Evolutionary conservation across 2,113 vertebrate genomes (phyloP).

Genomic region (Anguilla japonica): DNA sequence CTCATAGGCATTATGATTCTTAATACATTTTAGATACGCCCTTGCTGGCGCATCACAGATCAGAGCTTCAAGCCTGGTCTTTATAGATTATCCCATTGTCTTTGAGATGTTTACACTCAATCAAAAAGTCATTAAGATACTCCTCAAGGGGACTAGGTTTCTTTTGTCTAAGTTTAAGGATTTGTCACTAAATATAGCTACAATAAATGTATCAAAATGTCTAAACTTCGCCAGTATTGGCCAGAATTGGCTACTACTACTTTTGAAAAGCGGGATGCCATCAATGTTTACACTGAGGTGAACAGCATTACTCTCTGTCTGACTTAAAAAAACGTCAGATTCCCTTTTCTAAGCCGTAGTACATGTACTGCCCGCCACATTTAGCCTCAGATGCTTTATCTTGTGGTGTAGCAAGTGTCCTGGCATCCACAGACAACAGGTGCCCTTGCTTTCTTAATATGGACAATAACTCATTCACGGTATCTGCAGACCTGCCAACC

Average conservation of each 20-base stretch:
- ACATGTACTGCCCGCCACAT: constrained; percentile 30
- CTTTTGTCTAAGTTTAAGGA: too few species aligned
- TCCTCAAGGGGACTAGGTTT: constrained; percentile 34
- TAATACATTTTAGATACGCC: constrained; percentile 37
- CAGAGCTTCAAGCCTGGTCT: background rate
- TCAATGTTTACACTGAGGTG: constrained; percentile 36
- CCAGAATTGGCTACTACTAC: constrained; percentile 30
- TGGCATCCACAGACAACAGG: background rate
- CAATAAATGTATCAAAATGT: constrained; percentile 36
- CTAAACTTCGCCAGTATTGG: constrained; percentile 31
- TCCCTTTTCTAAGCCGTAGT: constrained; percentile 28
- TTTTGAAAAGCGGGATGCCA: constrained; percentile 40
- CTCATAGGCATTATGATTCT: constrained; percentile 38
- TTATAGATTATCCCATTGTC: constrained; percentile 22
- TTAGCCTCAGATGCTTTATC: background rate
- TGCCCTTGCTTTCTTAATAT: too few species aligned
- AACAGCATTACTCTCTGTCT: constrained; percentile 17
- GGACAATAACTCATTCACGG: too few species aligned
- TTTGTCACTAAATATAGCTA: constrained; percentile 36
- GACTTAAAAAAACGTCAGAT: constrained; percentile 21
- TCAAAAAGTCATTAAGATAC: constrained; percentile 24
- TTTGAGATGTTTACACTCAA: constrained; percentile 25
- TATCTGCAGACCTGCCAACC: too few species aligned
- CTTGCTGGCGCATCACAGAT: constrained; percentile 31
- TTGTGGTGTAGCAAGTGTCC: constrained; percentile 35